These are phyloP conservation scores for Cyprinodon variegatus DNA, from an alignment of 2,113 vertebrate species.

Conservation along the genomic window DNA sequence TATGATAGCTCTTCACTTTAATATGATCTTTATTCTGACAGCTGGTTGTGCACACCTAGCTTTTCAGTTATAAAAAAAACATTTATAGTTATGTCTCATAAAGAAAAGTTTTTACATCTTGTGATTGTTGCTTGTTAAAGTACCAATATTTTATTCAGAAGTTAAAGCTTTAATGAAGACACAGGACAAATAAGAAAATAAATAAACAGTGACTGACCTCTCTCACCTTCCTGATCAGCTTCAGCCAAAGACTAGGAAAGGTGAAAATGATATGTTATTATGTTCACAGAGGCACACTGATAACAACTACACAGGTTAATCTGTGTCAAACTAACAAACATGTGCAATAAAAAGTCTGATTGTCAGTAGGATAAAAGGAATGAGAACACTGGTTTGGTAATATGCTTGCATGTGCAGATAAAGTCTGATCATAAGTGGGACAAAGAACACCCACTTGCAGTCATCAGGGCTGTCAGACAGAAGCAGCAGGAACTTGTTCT, in stretches of 20 bases:
- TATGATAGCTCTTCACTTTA: too few species aligned
- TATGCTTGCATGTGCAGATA: not conserved
- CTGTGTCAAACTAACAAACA: not conserved
- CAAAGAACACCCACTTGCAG: slow-evolving; percentile 76
- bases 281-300: not conserved
- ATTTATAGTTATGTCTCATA: too few species aligned
- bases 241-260: slow-evolving; percentile 80
- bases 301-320: not conserved
- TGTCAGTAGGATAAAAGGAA: slow-evolving; percentile 19
- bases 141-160: not conserved
- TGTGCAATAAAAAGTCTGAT: slow-evolving; percentile 9
- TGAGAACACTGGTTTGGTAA: not conserved
- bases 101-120: not conserved
- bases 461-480: slow-evolving; percentile 78
- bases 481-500: slow-evolving; percentile 81
- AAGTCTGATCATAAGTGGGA: slow-evolving; percentile 19
- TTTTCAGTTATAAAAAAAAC: too few species aligned
- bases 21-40: too few species aligned
- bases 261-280: slow-evolving; percentile 26
- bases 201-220: slow-evolving; percentile 75
- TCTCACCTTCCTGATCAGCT: slow-evolving; percentile 81
- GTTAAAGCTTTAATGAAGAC: not conserved
- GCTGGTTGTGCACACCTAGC: too few species aligned
- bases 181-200: not conserved
- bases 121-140: too few species aligned